These are phyloP conservation scores for Aphodius sticticus DNA, from an alignment of 2,888 invertebrate species.

Conservation along the genomic window DNA sequence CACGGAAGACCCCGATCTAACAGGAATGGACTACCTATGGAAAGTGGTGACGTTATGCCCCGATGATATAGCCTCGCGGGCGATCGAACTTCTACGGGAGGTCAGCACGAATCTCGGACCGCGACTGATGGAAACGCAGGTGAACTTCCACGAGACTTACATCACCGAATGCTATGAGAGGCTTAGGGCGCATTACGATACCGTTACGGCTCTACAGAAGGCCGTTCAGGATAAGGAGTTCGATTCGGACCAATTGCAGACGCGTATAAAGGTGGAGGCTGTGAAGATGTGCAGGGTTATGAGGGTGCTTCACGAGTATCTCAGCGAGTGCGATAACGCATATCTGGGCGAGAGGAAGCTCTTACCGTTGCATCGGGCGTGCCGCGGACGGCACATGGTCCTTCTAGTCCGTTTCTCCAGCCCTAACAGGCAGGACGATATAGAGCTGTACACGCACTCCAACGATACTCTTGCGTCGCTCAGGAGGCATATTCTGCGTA, in stretches of 20 bases:
- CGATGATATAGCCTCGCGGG: constrained; percentile 92
- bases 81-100: constrained; percentile 90
- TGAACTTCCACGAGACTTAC: constrained; percentile 90
- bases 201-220: constrained; percentile 71
- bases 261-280: constrained; percentile 71
- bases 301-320: constrained; percentile 93
- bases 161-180: constrained; percentile 92
- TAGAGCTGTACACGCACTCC: constrained; percentile 91
- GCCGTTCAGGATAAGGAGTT: constrained; percentile 63
- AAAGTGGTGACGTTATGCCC: constrained; percentile 81
- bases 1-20: constrained; percentile 93
- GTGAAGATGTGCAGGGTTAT: constrained; percentile 92
- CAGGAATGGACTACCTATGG: constrained; percentile 97
- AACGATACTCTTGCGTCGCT: constrained; percentile 92
- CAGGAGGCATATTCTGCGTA: constrained; percentile 77
- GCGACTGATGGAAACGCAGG: constrained; percentile 76
- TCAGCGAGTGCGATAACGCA: constrained; percentile 91
- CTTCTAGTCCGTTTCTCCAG: constrained; percentile 81
- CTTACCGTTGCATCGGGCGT: constrained; percentile 88
- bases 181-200: constrained; percentile 85
- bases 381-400: constrained; percentile 88
- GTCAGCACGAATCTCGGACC: constrained; percentile 94
- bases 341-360: constrained; percentile 89
- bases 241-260: constrained; percentile 59
- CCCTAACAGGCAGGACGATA: constrained; percentile 86